Conservation (phyloP, 1,140 invertebrate genomes). For the Melipona quadrifasciata region DNA sequence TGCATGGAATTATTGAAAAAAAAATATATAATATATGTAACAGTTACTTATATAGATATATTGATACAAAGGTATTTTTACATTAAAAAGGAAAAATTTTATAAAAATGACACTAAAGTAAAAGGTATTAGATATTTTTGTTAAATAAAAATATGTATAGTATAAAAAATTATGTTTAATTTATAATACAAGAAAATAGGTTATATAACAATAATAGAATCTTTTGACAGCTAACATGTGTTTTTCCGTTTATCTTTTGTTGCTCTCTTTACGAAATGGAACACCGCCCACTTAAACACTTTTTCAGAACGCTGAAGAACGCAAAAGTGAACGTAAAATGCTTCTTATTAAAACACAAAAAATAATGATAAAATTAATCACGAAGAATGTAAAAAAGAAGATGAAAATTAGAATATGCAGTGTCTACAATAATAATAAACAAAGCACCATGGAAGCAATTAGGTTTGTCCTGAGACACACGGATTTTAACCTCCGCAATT, state of each 20-base stretch:
- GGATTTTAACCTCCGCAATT: slow-evolving; percentile 18
- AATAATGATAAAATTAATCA: neutral
- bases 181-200: neutral
- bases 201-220: neutral
- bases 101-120: neutral
- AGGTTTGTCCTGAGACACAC: neutral
- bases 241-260: neutral
- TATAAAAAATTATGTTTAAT: neutral
- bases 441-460: slow-evolving; percentile 32
- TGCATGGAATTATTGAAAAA: neutral
- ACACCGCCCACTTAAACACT: slow-evolving; percentile 6
- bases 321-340: neutral
- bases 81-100: neutral
- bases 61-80: neutral
- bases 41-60: neutral
- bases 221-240: slow-evolving; percentile 16
- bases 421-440: slow-evolving; percentile 55
- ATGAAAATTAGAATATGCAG: neutral
- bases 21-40: neutral
- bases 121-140: neutral
- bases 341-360: neutral
- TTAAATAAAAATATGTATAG: neutral
- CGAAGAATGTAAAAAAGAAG: neutral
- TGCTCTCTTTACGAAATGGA: slow-evolving; percentile 8
- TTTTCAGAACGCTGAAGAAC: neutral